Conservation (phyloP, 2,888 invertebrate species). For the Limnephilus marmoratus region DNA sequence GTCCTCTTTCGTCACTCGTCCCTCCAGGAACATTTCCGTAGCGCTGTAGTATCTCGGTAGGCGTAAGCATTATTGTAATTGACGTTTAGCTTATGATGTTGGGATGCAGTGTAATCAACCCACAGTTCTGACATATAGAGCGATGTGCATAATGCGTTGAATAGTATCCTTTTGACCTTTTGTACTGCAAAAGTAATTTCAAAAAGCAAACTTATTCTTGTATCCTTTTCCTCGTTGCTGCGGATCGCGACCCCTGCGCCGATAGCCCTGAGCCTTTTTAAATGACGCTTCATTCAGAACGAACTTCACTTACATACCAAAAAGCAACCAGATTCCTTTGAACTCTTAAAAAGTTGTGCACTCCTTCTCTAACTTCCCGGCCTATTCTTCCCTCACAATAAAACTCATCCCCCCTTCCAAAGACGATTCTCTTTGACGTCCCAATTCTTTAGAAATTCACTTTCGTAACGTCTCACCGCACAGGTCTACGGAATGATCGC, state of each 20-base stretch:
- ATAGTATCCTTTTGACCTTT: too few species aligned
- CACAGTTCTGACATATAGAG: too few species aligned
- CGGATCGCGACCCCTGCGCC: neutral
- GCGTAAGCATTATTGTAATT: too few species aligned
- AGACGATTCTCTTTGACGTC: conserved; percentile 8
- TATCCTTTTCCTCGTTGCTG: too few species aligned
- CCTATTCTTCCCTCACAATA: conserved; percentile 17
- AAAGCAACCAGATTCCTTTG: neutral
- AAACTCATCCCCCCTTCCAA: neutral
- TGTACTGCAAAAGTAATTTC: too few species aligned
- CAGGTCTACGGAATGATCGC: neutral
- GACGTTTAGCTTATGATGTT: too few species aligned
- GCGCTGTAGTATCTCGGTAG: too few species aligned
- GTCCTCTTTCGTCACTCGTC: too few species aligned
- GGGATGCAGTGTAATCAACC: too few species aligned
- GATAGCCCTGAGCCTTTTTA: neutral
- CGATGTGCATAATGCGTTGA: too few species aligned
- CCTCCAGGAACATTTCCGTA: too few species aligned
- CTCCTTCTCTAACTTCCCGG: neutral
- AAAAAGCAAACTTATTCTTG: too few species aligned
- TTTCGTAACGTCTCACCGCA: conserved; percentile 4
- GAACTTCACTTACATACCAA: neutral
- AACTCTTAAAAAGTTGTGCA: neutral
- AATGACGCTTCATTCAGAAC: neutral
- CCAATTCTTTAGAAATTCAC: conserved; percentile 3